Conservation (phyloP, 1,140 invertebrate genomes). For the Achatina immaculata region DNA sequence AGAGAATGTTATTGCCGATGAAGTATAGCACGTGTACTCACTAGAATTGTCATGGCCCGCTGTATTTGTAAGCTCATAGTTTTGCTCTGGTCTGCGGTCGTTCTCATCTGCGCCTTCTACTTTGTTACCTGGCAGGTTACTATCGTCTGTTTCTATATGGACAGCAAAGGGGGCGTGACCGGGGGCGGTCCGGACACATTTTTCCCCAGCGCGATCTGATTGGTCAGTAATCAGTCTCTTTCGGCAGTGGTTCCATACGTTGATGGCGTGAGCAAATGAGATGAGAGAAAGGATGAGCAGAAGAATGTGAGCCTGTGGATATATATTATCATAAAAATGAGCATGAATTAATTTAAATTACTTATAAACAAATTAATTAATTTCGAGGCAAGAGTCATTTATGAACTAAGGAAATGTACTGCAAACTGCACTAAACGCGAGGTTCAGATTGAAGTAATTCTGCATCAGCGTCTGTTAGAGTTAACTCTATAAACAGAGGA, state of each 20-base stretch:
- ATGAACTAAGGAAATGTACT: too few relatives aligned
- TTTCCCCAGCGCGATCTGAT: slow-evolving; percentile 20
- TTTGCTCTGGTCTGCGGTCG: neutral
- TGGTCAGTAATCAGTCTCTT: slow-evolving; percentile 45
- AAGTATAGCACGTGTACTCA: neutral
- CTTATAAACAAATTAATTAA: too few relatives aligned
- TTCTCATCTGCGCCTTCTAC: neutral
- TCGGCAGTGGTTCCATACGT: slow-evolving; percentile 55
- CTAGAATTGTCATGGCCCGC: neutral
- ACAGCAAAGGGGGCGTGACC: slow-evolving; percentile 1
- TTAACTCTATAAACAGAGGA: too few relatives aligned
- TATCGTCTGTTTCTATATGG: slow-evolving; percentile 31
- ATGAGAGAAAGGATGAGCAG: slow-evolving; percentile 47
- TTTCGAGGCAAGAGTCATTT: too few relatives aligned
- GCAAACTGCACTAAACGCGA: too few relatives aligned
- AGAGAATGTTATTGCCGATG: neutral
- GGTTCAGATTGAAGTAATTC: too few relatives aligned
- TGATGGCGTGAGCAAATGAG: slow-evolving; percentile 50
- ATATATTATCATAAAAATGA: too few relatives aligned
- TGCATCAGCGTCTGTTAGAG: too few relatives aligned
- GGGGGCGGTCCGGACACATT: neutral
- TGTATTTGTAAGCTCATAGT: neutral
- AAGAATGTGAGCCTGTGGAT: slow-evolving; percentile 49
- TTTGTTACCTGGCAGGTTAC: slow-evolving; percentile 15
- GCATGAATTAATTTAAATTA: too few relatives aligned